phyloP scores from a whole-genome alignment of 2,888 invertebrate species.

The Macropis europaea region DNA sequence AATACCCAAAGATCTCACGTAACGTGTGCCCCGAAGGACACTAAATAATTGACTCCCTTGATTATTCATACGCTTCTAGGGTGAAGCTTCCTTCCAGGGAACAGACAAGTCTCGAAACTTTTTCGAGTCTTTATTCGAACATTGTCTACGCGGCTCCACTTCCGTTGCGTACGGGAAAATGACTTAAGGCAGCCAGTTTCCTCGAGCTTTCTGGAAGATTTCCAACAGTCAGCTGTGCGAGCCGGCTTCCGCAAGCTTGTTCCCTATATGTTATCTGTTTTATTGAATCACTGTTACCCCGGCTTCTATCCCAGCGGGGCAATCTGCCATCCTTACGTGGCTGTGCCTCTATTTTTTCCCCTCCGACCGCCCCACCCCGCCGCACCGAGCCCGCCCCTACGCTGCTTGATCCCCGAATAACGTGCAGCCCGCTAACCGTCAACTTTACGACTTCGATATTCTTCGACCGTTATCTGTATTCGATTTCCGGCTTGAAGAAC shows the following conservation, averaged over 20 bases:
- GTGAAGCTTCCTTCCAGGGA: too few relatives aligned
- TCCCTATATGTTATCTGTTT: conserved; percentile 67
- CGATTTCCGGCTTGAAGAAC: conserved; percentile 34
- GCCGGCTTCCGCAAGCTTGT: conserved; percentile 59
- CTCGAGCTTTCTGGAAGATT: conserved; percentile 57
- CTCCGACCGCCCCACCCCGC: neutral
- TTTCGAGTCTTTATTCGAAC: conserved; percentile 6
- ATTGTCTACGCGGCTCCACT: neutral
- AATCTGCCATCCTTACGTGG: conserved; percentile 67
- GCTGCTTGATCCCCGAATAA: conserved; percentile 6
- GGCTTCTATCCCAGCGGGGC: conserved; percentile 61
- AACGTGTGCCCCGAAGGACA: too few relatives aligned
- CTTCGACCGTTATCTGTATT: conserved; percentile 11
- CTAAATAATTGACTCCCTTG: too few relatives aligned
- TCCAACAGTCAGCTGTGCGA: conserved; percentile 67
- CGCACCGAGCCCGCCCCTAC: neutral
- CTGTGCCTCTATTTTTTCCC: conserved; percentile 30
- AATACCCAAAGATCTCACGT: too few relatives aligned
- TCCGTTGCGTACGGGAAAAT: conserved; percentile 22
- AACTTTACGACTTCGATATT: conserved; percentile 29
- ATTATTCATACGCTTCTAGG: too few relatives aligned
- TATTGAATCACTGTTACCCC: conserved; percentile 68
- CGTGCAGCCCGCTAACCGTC: conserved; percentile 24
- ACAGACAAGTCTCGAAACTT: too few relatives aligned
- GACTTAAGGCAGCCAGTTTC: conserved; percentile 42